phyloP scores from a whole-genome alignment of 2,113 vertebrate genomes.

The Paraplagusia blochii region DNA sequence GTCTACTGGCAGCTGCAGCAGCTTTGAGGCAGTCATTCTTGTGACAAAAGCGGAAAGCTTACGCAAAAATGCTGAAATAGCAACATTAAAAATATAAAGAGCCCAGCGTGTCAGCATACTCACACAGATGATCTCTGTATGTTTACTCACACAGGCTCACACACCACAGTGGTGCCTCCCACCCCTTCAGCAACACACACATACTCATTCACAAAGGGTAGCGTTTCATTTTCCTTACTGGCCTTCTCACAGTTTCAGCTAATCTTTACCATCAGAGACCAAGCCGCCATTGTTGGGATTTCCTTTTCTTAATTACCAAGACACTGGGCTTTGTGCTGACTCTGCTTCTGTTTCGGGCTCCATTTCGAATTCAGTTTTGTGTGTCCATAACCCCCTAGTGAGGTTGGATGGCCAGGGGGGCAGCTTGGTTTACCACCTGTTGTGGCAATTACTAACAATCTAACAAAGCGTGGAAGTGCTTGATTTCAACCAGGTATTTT shows the following conservation, averaged over 20 bases:
- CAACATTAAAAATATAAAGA: constrained; percentile 7
- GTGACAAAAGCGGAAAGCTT: constrained; percentile 19
- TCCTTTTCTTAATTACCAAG: constrained; percentile 65
- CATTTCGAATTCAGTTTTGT: constrained; percentile 46
- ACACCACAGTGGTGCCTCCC: constrained; percentile 29
- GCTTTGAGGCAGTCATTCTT: constrained; percentile 10
- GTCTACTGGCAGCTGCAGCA: not conserved
- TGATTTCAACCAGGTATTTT: constrained; percentile 24
- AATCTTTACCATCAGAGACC: constrained; percentile 59
- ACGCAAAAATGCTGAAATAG: constrained; percentile 2
- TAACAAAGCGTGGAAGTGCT: constrained; percentile 50
- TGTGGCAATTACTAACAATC: constrained; percentile 60
- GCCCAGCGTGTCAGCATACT: constrained; percentile 2
- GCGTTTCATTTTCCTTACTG: constrained; percentile 63
- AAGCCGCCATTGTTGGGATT: constrained; percentile 57
- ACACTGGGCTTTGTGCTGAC: constrained; percentile 53
- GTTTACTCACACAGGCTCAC: constrained; percentile 1
- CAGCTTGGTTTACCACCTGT: constrained; percentile 69
- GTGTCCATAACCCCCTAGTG: constrained; percentile 32
- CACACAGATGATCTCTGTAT: not conserved
- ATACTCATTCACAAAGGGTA: constrained; percentile 43
- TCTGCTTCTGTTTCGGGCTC: constrained; percentile 58
- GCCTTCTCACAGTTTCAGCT: constrained; percentile 53
- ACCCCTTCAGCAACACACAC: constrained; percentile 40
- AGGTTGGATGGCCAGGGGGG: constrained; percentile 41